A percentile compares a stretch with the other conserved stretches of the same genome.
phyloP scores from a whole-genome alignment of 2,113 vertebrate species.

The Tauraco erythrolophus region DNA sequence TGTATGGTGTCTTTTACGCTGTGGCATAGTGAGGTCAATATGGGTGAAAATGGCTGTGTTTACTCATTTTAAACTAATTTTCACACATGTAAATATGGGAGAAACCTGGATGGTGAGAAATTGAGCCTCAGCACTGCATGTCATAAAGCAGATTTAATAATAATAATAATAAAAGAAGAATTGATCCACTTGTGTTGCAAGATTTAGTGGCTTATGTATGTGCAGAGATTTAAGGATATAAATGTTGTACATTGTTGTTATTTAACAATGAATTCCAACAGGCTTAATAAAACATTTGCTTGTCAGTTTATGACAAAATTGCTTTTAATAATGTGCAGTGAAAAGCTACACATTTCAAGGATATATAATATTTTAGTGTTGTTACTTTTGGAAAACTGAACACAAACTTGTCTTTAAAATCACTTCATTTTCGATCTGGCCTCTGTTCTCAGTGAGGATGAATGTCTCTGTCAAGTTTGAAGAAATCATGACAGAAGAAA shows the following conservation, averaged over 20 bases:
- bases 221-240: slow-evolving; percentile 27
- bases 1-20: neutral
- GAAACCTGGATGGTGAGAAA: neutral
- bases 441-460: neutral
- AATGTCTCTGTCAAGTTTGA: neutral
- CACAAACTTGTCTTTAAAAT: slow-evolving; percentile 1
- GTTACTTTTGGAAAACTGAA: neutral
- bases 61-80: neutral
- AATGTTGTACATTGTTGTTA: slow-evolving; percentile 20
- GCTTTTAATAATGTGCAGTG: neutral
- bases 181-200: neutral
- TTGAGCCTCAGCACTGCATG: neutral
- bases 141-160: slow-evolving; percentile 3
- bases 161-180: slow-evolving; percentile 37
- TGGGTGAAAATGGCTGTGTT: neutral
- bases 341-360: neutral
- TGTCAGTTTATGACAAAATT: slow-evolving; percentile 37
- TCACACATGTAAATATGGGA: neutral
- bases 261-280: slow-evolving; percentile 43
- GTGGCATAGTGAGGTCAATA: neutral
- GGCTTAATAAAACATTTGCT: slow-evolving; percentile 36
- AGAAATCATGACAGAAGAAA: neutral
- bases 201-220: neutral
- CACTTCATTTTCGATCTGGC: neutral
- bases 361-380: neutral